These are phyloP conservation scores for Ochropleura plecta DNA, from an alignment of 2,888 invertebrate species.

Conservation along the genomic window DNA sequence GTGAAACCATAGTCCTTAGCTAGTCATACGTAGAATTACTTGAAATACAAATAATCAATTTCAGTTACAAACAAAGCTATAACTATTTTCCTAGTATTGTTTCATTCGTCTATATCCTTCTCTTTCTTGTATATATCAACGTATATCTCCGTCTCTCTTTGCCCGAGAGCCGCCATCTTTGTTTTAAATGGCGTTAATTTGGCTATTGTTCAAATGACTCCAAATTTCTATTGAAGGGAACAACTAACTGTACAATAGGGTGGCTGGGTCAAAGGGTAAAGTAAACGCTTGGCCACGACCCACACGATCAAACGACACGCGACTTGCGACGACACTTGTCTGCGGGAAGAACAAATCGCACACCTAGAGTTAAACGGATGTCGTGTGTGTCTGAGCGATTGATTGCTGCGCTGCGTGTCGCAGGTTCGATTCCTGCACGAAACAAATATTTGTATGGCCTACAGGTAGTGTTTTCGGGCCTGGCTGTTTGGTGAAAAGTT, in stretches of 20 bases:
- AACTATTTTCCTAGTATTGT: slow-evolving; percentile 11
- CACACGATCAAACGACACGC: not conserved
- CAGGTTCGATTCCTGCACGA: too few species aligned
- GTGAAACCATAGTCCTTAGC: too few species aligned
- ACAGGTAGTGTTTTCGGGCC: too few species aligned
- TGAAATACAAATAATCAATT: slow-evolving; percentile 6
- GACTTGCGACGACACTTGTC: not conserved
- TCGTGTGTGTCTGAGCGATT: too few species aligned
- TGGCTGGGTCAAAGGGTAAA: not conserved
- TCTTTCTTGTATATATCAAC: not conserved
- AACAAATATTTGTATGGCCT: too few species aligned
- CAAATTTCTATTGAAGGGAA: slow-evolving; percentile 14
- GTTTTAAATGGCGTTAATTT: slow-evolving; percentile 16
- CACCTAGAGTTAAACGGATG: too few species aligned
- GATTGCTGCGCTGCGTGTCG: too few species aligned
- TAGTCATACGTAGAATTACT: not conserved
- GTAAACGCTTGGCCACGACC: not conserved
- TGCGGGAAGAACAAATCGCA: not conserved
- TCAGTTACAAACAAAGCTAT: slow-evolving; percentile 12
- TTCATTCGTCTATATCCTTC: not conserved
- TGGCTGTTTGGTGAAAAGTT: too few species aligned
- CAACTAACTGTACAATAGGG: not conserved
- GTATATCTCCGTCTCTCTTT: slow-evolving; percentile 1
- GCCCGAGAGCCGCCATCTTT: slow-evolving; percentile 8
- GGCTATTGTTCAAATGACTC: slow-evolving; percentile 31